phyloP scores from a whole-genome alignment of 2,797 vertebrate species.

The Champsocephalus esox region DNA sequence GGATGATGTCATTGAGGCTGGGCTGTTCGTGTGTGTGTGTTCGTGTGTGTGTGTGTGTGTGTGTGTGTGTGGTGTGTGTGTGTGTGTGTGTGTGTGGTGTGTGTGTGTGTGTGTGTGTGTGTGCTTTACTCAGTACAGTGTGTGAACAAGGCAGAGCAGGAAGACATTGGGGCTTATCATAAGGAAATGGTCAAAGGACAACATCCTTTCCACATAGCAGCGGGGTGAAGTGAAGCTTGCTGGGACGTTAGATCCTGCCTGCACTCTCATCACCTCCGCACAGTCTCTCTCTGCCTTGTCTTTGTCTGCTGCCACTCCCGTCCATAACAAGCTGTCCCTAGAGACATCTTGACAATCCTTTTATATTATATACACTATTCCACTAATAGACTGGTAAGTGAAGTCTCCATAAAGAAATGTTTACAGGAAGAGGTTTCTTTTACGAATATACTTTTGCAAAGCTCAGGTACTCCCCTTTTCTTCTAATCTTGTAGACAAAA shows the following conservation, averaged over 20 bases:
- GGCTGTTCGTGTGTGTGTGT: neutral
- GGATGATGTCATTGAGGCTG: slow-evolving; percentile 65
- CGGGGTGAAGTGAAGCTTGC: slow-evolving; percentile 43
- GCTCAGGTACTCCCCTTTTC: neutral
- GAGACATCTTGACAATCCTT: neutral
- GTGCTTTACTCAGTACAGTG: slow-evolving; percentile 34
- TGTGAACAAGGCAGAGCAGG: slow-evolving; percentile 76
- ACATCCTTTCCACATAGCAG: slow-evolving; percentile 78
- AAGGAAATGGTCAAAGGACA: slow-evolving; percentile 85
- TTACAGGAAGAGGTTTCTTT: neutral
- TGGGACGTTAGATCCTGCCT: slow-evolving; percentile 27
- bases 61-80: too few relatives aligned
- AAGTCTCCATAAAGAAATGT: too few relatives aligned
- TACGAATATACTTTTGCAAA: neutral
- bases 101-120: slow-evolving; percentile 28
- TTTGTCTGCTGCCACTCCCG: slow-evolving; percentile 16
- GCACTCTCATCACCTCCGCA: slow-evolving; percentile 37
- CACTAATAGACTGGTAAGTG: neutral
- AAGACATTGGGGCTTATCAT: slow-evolving; percentile 81
- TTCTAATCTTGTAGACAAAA: neutral
- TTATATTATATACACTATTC: neutral
- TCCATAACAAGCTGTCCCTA: neutral
- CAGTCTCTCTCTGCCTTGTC: slow-evolving; percentile 23
- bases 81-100: too few relatives aligned
- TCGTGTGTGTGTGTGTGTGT: too few relatives aligned